Base-by-base conservation (phyloP, 1,140 invertebrate genomes). In the Batillaria attramentaria region DNA sequence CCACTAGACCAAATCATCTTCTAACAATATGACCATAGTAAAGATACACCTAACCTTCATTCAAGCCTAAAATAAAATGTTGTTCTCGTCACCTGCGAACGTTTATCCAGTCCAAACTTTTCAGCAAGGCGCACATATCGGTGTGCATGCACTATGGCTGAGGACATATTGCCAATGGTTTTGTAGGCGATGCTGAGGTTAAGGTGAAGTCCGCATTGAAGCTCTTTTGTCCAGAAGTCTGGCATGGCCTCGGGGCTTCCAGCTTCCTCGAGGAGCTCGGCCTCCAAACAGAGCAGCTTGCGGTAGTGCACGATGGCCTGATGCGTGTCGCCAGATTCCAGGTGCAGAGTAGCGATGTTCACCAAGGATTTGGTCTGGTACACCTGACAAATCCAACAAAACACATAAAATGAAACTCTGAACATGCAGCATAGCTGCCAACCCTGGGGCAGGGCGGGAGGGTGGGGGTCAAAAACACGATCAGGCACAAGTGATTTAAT, bases 161-260 rank as follows among this genome's bases (percentile, higher is more conserved):
- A 69, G 13, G 81, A 77, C 83, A 89, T 85, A 68, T 86, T 86
- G 16, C 88, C 88, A 33, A 89, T 88, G 28, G 84, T 81, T 78
- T 89, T 89, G 84, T 90, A 90, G 1, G 88, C 89, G 60, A 89
- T 88, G 78, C 89, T 90, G 1, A 89, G 78, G 82, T 90, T 90
- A n/a, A 90, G 76, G 79, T 88, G 86, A 20, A 89, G 77, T 13
- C 86, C 89, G 82, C 87, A 88, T 72, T 88, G 86, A 0, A 90
- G 83, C 72, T 89, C 86, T 74, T 79, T 80, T 0, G 88, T 90
- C 89, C 89, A 90, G 77, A 86, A 89, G 41, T 88, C 86, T 24
- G 87, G 87, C 66, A 88, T 77, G 37, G 77, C 57, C 5, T 81
- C 82, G 20, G 83, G 70, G 35, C 77, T 80, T 46, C 84, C 85